phyloP scores from a whole-genome alignment of 1,140 invertebrate species.

The Archegozetes longisetosus region DNA sequence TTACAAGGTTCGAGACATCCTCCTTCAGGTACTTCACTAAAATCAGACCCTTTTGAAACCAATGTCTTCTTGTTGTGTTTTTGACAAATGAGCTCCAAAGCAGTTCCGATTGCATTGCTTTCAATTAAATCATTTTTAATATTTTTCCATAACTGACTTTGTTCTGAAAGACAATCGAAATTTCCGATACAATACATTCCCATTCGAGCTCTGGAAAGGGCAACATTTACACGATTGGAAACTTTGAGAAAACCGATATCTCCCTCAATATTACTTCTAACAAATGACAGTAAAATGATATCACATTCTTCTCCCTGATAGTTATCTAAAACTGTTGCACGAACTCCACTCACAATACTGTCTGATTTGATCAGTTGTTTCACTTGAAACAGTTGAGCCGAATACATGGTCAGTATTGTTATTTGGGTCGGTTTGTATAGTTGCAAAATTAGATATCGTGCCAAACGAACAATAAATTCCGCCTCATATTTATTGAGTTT shows the following conservation, averaged over 20 bases:
- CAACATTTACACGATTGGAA: conserved; percentile 63
- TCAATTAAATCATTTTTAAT: not conserved
- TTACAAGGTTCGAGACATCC: not conserved
- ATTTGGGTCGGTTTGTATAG: conserved; percentile 40
- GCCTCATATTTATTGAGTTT: conserved; percentile 41
- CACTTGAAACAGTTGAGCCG: conserved; percentile 33
- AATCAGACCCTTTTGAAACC: not conserved
- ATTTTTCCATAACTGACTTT: not conserved
- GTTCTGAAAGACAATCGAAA: conserved; percentile 37
- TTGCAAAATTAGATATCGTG: conserved; percentile 41
- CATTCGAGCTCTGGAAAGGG: conserved; percentile 57
- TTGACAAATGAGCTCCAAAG: not conserved
- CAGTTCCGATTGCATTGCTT: not conserved
- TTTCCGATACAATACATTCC: conserved; percentile 52
- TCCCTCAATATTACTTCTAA: conserved; percentile 48
- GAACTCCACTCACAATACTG: not conserved
- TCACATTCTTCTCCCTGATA: conserved; percentile 72
- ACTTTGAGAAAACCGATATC: conserved; percentile 57
- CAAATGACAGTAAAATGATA: conserved; percentile 63
- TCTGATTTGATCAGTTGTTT: conserved; percentile 11
- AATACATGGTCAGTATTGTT: conserved; percentile 48
- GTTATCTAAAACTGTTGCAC: conserved; percentile 54
- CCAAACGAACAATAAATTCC: conserved; percentile 36
- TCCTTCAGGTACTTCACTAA: not conserved
- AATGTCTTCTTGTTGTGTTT: not conserved